Conservation (phyloP, 2,113 vertebrate genomes). For the Vimba vimba region DNA sequence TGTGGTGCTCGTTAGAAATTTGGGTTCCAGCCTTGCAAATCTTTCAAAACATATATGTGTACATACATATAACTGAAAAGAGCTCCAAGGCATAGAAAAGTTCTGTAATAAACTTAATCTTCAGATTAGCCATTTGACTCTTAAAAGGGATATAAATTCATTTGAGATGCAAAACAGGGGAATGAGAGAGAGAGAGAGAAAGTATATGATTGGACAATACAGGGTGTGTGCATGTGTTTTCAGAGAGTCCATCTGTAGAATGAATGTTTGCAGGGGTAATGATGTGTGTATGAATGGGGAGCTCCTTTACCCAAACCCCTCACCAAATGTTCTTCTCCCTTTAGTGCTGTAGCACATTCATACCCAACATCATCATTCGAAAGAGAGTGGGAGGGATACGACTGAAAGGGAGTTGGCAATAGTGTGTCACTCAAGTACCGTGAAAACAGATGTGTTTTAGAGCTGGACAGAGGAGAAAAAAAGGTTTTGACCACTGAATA, state of each 20-base stretch:
- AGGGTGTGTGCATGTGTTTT: slow-evolving; percentile 25
- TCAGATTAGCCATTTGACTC: neutral
- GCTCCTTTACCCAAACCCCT: slow-evolving; percentile 52
- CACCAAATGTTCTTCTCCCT: slow-evolving; percentile 52
- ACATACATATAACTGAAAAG: neutral
- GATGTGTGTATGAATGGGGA: slow-evolving; percentile 39
- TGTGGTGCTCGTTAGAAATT: neutral
- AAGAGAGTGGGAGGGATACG: slow-evolving; percentile 38
- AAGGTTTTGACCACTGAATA: slow-evolving; percentile 20
- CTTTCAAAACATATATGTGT: neutral
- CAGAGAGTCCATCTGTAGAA: slow-evolving; percentile 48
- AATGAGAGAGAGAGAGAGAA: neutral
- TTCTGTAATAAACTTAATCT: neutral
- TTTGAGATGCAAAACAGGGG: neutral
- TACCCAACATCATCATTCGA: slow-evolving; percentile 37
- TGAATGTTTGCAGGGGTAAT: slow-evolving; percentile 44
- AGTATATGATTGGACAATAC: slow-evolving; percentile 30
- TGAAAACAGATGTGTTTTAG: slow-evolving; percentile 54
- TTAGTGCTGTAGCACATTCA: slow-evolving; percentile 43
- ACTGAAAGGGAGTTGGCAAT: slow-evolving; percentile 40
- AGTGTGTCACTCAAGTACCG: slow-evolving; percentile 34
- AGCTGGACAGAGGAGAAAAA: slow-evolving; percentile 17
- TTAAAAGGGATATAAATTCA: slow-evolving; percentile 2
- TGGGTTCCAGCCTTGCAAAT: neutral
- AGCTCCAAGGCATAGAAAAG: neutral